Base-by-base conservation (phyloP, 2,113 vertebrate species). In the Lathamus discolor region DNA sequence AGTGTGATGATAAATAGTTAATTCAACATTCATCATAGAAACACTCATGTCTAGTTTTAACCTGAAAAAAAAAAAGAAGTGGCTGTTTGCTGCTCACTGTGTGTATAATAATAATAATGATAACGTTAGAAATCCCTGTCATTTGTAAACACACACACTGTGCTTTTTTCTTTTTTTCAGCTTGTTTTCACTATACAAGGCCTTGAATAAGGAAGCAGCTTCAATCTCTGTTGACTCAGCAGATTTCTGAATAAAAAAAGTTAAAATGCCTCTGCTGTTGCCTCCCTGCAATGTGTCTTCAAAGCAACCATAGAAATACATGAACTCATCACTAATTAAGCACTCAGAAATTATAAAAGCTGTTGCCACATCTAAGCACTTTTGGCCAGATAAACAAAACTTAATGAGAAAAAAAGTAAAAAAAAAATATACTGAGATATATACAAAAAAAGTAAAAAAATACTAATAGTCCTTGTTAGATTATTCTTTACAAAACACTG, bases 361-460 rank as follows among this genome's bases (percentile, higher is more conserved):
- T 93, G 79, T 96, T 83, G 76, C 67, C 90, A 83, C 76, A 44
- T 96, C 97, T 96, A 91, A 98, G 95, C 81, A 94, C 91, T 93
- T 86, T 95, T 97, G 97, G 96, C 96, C 97, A 96, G 96, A 95
- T 97, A 96, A 96, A 97, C 82, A 97, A 97, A 98, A 97, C 97
- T 19, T 67, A 93, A 96, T 91, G 87, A 95, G 86, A 91, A 96
- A 97, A 86, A 86, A 96, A n/a, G 5, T 63, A 72, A 92, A 96
- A 96, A 97, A 97, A 88, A 80, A 90, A 77, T 94, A 91, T 94
- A 85, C 70, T 82, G 83, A 97, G 86, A 98, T 98, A 97, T 98
- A 98, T 97, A 99, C 97, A 98, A 98, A 98, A 98, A 98, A 96
- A 92, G 93, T 97, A 97, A 98, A 96, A 95, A 98, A 98, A 97